phyloP scores from a whole-genome alignment of 2,888 invertebrate genomes.

The Resseliella maxima region DNA sequence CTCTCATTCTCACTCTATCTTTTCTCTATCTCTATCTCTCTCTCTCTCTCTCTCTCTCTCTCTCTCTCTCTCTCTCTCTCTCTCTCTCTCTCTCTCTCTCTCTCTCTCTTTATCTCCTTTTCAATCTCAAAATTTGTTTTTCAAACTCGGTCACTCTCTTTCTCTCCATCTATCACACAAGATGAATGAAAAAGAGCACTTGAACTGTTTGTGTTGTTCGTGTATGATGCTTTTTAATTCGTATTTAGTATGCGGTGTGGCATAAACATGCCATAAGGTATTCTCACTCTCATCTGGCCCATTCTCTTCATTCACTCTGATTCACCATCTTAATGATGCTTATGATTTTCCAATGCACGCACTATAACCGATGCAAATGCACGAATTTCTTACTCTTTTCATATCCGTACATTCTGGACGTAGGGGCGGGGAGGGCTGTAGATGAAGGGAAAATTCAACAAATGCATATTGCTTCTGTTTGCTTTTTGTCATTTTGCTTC shows the following conservation, averaged over 20 bases:
- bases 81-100: no score
- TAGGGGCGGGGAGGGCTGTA: no score
- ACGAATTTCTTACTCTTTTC: neutral
- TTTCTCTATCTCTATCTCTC: no score
- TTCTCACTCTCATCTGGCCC: neutral
- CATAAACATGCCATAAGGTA: constrained; percentile 5
- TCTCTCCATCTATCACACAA: no score
- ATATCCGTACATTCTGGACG: neutral
- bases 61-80: no score
- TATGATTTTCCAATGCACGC: constrained; percentile 24
- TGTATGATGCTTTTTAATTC: constrained; percentile 1
- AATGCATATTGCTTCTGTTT: no score
- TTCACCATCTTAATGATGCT: constrained; percentile 13
- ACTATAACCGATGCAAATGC: neutral
- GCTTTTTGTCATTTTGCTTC: no score
- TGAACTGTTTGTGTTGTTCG: neutral
- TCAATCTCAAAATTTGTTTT: no score
- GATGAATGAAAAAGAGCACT: neutral
- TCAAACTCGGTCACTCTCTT: no score
- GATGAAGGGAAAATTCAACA: neutral
- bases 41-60: no score
- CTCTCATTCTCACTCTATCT: no score
- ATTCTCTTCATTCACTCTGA: neutral
- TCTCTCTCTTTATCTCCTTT: no score
- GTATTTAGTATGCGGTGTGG: constrained; percentile 43